Conservation (phyloP, 2,888 invertebrate genomes). For the Agrotis ipsilon region DNA sequence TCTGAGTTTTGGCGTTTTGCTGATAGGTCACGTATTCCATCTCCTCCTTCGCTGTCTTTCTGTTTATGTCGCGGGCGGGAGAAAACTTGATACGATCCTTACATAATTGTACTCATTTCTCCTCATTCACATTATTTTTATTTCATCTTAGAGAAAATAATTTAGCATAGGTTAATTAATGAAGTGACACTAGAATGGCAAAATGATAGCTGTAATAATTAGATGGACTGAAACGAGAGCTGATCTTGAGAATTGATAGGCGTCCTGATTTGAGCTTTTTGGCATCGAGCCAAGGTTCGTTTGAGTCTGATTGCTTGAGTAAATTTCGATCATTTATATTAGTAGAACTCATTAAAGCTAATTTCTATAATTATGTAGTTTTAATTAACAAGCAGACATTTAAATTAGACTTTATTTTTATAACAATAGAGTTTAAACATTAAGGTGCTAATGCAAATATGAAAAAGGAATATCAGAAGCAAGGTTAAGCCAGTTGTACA, state of each 20-base stretch:
- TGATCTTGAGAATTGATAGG: slow-evolving; percentile 20
- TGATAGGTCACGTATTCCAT: too few relatives aligned
- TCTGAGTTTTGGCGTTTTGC: too few relatives aligned
- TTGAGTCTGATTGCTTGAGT: slow-evolving; percentile 7
- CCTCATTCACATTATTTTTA: too few relatives aligned
- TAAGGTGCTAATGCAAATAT: neutral
- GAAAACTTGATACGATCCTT: too few relatives aligned
- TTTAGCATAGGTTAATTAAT: neutral
- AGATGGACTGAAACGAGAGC: neutral
- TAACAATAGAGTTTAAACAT: too few relatives aligned
- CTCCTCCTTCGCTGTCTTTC: too few relatives aligned
- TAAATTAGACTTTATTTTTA: neutral
- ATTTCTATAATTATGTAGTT: neutral
- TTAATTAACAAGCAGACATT: neutral
- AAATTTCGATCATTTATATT: slow-evolving; percentile 12
- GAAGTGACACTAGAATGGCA: neutral
- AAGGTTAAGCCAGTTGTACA: neutral
- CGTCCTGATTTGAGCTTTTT: slow-evolving; percentile 18
- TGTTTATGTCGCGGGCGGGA: too few relatives aligned
- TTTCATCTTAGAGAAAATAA: too few relatives aligned
- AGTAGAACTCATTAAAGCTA: neutral
- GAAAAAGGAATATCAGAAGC: neutral
- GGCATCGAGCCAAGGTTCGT: slow-evolving; percentile 6
- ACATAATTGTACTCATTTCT: too few relatives aligned
- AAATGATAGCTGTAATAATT: neutral